These are phyloP conservation scores for Ploceus nigricollis DNA, from an alignment of 2,113 vertebrate species.

Conservation along the genomic window DNA sequence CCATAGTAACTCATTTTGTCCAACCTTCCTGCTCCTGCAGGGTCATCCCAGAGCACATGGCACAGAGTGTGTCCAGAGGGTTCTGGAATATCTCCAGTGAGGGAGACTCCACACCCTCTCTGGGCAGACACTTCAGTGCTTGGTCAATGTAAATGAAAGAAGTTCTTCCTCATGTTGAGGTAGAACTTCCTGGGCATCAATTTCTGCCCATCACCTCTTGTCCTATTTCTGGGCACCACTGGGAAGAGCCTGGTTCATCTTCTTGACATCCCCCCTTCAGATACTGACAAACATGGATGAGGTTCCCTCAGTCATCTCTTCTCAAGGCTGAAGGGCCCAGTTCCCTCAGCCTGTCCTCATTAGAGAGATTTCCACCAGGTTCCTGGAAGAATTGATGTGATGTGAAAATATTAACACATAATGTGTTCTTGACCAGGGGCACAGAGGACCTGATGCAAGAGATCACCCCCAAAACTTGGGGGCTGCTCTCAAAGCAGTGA, in stretches of 20 bases:
- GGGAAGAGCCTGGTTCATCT: background rate
- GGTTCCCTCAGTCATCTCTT: background rate
- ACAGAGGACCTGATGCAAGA: background rate
- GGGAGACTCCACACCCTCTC: background rate
- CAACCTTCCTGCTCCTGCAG: background rate
- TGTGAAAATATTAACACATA: background rate
- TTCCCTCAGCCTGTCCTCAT: background rate
- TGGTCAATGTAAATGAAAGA: background rate
- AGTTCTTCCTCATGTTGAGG: background rate
- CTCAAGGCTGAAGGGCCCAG: rapidly evolving
- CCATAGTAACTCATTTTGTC: background rate
- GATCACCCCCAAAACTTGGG: background rate
- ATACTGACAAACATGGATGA: background rate
- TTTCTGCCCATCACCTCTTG: background rate
- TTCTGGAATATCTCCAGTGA: background rate
- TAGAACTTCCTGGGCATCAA: background rate
- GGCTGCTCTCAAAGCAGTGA: background rate
- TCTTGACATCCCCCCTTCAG: background rate
- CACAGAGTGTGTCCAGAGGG: background rate
- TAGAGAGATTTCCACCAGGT: background rate
- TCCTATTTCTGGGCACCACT: background rate
- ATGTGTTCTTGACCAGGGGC: background rate
- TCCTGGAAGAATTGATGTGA: background rate
- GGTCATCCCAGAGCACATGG: background rate
- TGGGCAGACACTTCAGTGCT: background rate